A percentile compares a stretch with the other conserved stretches of the same genome.
phyloP scores from a whole-genome alignment of 2,113 vertebrate species.

The Aptenodytes patagonicus region DNA sequence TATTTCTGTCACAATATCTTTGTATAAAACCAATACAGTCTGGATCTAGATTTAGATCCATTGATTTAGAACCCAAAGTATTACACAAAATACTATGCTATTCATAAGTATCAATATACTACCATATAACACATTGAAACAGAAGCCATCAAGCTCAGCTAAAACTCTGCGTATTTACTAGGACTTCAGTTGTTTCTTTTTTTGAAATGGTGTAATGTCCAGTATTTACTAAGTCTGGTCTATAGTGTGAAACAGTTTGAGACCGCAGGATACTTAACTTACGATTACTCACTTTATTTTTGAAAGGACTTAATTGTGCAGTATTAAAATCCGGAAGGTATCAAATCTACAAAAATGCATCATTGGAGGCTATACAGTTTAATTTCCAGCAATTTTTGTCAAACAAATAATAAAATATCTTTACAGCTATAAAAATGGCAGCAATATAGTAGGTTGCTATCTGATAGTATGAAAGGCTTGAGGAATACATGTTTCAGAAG shows the following conservation, averaged over 20 bases:
- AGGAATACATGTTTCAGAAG: neutral
- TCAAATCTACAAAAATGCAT: neutral
- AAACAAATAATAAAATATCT: neutral
- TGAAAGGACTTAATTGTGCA: neutral
- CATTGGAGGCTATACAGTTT: neutral
- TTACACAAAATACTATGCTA: neutral
- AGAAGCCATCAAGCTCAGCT: neutral
- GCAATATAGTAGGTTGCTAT: neutral
- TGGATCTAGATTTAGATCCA: neutral
- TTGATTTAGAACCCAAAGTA: neutral
- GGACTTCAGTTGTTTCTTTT: neutral
- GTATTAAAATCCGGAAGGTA: neutral
- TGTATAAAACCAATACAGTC: neutral
- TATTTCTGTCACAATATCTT: neutral
- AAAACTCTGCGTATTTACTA: neutral
- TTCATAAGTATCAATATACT: neutral
- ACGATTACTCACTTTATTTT: neutral
- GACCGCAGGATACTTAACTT: neutral
- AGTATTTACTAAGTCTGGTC: neutral
- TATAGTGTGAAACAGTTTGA: neutral
- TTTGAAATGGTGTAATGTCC: neutral
- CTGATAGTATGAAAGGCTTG: neutral
- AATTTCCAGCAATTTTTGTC: neutral
- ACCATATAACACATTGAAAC: neutral
- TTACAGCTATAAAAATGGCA: neutral